Evolutionary conservation across 1,140 invertebrate genomes (phyloP), one percentile per base, ranked within the genome.

Genomic region (Thaumetopoea pityocampa): DNA sequence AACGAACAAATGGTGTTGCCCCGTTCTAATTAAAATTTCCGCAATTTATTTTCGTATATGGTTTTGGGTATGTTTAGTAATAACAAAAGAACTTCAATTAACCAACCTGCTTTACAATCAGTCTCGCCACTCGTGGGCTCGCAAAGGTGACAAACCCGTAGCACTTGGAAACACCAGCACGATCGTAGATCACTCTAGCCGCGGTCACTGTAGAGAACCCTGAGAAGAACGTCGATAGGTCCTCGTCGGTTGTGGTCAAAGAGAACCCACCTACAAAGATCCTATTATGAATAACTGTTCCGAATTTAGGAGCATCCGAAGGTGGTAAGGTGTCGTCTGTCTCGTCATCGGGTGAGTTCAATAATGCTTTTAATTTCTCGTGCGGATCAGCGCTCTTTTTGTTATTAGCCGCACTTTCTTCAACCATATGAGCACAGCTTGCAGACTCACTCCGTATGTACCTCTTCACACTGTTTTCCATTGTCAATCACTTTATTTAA

Each of bases 211-310:
- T 93, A 6, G 96, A 96, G 83, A 96, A 98, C 16, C 89, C 88
- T 24, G 92, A 93, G 79, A 96, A 96, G 18, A 96, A 88, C 62
- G 93, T 91, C 73, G 90, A 89, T 46, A 96, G 74, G 73, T 96
- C 94, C 20, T 90, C 89, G 82, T 96, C 94, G 27, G 93, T 95
- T 22, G 93, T 95, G 42, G 90, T 93, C 35, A 93, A 89, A 7
- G 95, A 93, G 61, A 97, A 96, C n/a, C 96, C 95, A 26, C 95
- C 95, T 22, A 97, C 95, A 87, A 98, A 98, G 65, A 98, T 95
- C 66, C 96, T 89, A 85, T 97, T 98, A 44, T 96, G 96, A 52
- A 98, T 94, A 26, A 94, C 82, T 23, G 92, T 93, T 33, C 92
- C 92, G 63, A 89, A 92, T 76, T 92, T 92, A 7, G 90, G 91